Base-by-base conservation (phyloP, 2,888 invertebrate species). In the Labia minor region DNA sequence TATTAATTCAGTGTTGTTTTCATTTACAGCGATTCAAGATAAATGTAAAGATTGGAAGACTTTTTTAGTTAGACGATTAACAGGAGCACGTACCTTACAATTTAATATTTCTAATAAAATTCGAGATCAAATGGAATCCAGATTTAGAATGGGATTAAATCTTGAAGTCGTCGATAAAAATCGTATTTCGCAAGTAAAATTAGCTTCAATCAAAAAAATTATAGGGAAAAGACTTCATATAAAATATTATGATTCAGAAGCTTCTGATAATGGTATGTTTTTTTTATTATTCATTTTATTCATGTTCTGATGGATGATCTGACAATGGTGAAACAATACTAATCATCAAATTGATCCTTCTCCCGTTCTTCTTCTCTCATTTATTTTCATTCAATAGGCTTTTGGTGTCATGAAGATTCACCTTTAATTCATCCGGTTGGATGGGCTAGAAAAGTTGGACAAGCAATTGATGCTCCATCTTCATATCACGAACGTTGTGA, bases 371-470 rank as follows among this genome's bases (percentile, higher is more conserved):
- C n/a, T n/a, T n/a, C n/a, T n/a, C n/a, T n/a, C n/a, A n/a, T n/a
- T n/a, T n/a, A n/a, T n/a, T 33, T 66, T 14, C 61, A n/a, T 18
- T 19, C 66, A 66, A 11, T 62, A 76, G 82, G 95, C 1, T 97
- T 98, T 77, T 98, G 96, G 96, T 96, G 95, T 75, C 96, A 97
- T 72, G 94, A 95, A 78, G 91, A 92, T 75, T 95, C 96, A 0
- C 92, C 94, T 0, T 81, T 97, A 11, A 89, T 98, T 70, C 97
- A 97, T 78, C 95, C 94, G 0, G 92, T 95, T 1, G 95, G 96
- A n/a, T 96, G 98, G 97, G 93, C 97, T 0, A 88, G 87, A 68
- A 80, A 87, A 67, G 89, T 95, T 0, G 95, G 95, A 0, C 97
- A 97, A 75, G 86, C 87, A 64, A 80, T 98, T 63, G 89, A 90